Evolutionary conservation across 1,140 invertebrate species (phyloP), one percentile per base, ranked within the genome.

Genomic region (Nixonia krombeini): DNA sequence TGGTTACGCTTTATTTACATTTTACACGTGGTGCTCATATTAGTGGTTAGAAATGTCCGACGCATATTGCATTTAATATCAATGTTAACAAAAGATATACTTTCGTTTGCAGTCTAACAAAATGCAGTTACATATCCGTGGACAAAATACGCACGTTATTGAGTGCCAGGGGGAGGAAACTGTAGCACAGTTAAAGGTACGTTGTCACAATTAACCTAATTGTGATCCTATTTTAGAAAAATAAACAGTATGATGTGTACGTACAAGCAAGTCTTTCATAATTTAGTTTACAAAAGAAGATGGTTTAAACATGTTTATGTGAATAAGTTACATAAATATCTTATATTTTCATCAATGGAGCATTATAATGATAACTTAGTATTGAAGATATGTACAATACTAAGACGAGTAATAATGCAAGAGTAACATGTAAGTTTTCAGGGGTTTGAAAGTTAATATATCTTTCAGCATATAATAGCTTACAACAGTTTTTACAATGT

Each of bases 71-170:
- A 8, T 31, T 9, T 12, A 12, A 9, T 8, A n/a, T 12, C 9
- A 31, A 31, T 31, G 3, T 12, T 31, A 9, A 12, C 9, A 2
- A 31, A 9, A 2, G 29, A 31, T 9, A 8, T n/a, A 31, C 10
- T 31, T 57, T 16, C 45, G 28, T 49, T 44, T 28, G 37, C 16
- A 56, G 21, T 0, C 16, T 16, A 17, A 13, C 78, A 88, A 80
- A 55, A 92, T 91, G 91, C 89, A 91, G 84, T 78, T 92, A 44
- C 85, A 87, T 49, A 86, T 93, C 62, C 86, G 89, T 50, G 90
- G 89, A 53, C 85, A 87, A 50, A 74, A 83, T 28, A 88, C 87
- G 2, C 87, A 90, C 67, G 78, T 88, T 31, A 65, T 92, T 46
- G 87, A 92, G 13, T 88, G 90, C 42, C 58, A 87, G 15, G 88